Conservation (phyloP, 2,888 invertebrate genomes). For the Eupithecia subumbrata region DNA sequence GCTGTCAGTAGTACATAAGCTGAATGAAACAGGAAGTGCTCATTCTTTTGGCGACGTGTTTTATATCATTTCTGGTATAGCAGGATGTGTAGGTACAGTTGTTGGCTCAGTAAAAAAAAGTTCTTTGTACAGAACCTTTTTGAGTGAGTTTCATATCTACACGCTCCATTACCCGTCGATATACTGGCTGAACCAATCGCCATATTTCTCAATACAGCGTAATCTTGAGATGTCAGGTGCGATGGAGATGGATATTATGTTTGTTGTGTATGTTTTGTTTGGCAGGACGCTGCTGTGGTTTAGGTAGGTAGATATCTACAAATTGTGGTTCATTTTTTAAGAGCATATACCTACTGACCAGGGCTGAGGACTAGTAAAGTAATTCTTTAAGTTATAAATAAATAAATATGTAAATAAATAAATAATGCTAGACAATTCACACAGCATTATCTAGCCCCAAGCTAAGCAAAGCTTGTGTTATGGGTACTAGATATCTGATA, state of each 20-base stretch:
- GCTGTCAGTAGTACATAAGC: too few relatives aligned
- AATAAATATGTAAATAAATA: too few relatives aligned
- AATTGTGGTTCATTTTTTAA: too few relatives aligned
- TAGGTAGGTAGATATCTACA: not conserved
- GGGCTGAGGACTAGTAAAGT: too few relatives aligned
- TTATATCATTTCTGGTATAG: not conserved
- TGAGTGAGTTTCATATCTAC: conserved; percentile 21
- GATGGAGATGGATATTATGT: conserved; percentile 47
- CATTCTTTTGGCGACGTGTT: not conserved
- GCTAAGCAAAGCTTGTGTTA: too few relatives aligned
- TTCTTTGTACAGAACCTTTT: not conserved
- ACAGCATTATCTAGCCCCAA: too few relatives aligned
- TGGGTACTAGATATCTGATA: too few relatives aligned
- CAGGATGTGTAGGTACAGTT: too few relatives aligned
- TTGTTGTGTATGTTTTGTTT: conserved; percentile 29
- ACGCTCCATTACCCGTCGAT: conserved; percentile 42
- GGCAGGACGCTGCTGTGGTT: not conserved
- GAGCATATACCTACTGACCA: too few relatives aligned
- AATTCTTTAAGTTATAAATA: too few relatives aligned
- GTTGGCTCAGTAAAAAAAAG: too few relatives aligned
- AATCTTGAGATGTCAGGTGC: conserved; percentile 50
- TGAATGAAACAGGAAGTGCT: not conserved
- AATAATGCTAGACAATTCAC: too few relatives aligned
- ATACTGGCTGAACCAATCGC: conserved; percentile 64
- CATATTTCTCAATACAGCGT: conserved; percentile 64